phyloP scores from a whole-genome alignment of 2,797 vertebrate species.

The Bradypodion ventrale region DNA sequence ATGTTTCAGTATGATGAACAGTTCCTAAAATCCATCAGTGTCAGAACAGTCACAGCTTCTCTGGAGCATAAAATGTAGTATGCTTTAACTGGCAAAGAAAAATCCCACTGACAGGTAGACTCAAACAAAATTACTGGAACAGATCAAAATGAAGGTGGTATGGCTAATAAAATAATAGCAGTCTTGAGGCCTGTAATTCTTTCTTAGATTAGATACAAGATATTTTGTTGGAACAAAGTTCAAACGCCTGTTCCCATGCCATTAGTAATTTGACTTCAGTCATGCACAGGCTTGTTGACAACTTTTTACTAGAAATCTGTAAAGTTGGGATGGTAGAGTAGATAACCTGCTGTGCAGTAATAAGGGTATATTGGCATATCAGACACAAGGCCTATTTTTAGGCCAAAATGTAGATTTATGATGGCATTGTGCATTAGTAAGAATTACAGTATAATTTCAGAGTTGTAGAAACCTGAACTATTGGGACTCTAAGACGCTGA shows the following conservation, averaged over 20 bases:
- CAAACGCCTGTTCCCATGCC: slow-evolving; percentile 66
- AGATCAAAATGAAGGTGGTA: slow-evolving; percentile 59
- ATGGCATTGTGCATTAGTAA: slow-evolving; percentile 25
- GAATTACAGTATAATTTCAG: slow-evolving; percentile 19
- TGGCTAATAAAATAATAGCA: slow-evolving; percentile 71
- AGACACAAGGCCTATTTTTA: slow-evolving; percentile 48
- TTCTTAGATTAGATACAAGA: slow-evolving; percentile 72
- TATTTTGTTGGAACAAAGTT: slow-evolving; percentile 71
- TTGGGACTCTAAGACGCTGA: slow-evolving; percentile 1
- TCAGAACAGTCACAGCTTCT: slow-evolving; percentile 10
- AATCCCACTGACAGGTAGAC: slow-evolving; percentile 51
- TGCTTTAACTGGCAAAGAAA: slow-evolving; percentile 43
- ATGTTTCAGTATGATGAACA: not conserved
- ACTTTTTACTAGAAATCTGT: slow-evolving; percentile 66
- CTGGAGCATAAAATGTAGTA: slow-evolving; percentile 8
- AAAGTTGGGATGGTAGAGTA: slow-evolving; percentile 56
- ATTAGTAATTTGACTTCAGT: slow-evolving; percentile 71
- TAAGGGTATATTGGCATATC: slow-evolving; percentile 50
- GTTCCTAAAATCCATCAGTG: slow-evolving; percentile 27
- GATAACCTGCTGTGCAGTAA: slow-evolving; percentile 48
- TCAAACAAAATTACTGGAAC: slow-evolving; percentile 56
- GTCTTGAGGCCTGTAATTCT: slow-evolving; percentile 66
- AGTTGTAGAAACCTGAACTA: slow-evolving; percentile 11
- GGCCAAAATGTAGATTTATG: slow-evolving; percentile 18
- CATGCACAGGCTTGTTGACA: slow-evolving; percentile 71